phyloP scores from a whole-genome alignment of 2,888 invertebrate species.

The Parnassius smintheus region DNA sequence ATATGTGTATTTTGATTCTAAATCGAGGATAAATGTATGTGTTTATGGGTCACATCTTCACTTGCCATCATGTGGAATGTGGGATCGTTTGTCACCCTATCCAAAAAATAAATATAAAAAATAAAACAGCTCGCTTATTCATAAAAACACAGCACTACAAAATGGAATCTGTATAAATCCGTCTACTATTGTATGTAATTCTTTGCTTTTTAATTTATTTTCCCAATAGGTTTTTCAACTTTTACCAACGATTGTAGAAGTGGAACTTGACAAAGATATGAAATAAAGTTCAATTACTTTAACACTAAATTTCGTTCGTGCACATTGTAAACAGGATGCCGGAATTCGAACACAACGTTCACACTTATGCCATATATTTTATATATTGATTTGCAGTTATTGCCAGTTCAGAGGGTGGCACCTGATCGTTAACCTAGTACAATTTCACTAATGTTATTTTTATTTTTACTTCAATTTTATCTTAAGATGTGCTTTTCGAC shows the following conservation, averaged over 20 bases:
- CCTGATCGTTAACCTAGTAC: conserved; percentile 29
- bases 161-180: too few relatives aligned
- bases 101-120: too few relatives aligned
- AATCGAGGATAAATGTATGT: too few relatives aligned
- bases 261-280: conserved; percentile 8
- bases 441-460: conserved; percentile 12
- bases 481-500: conserved; percentile 10
- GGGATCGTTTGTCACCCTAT: too few relatives aligned
- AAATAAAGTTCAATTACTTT: conserved; percentile 17
- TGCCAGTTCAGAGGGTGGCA: conserved; percentile 11
- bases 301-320: conserved; percentile 14
- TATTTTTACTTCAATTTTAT: conserved; percentile 20
- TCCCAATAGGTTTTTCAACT: too few relatives aligned
- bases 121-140: too few relatives aligned
- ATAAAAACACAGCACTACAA: too few relatives aligned
- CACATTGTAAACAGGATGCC: conserved; percentile 22
- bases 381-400: conserved; percentile 34
- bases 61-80: too few relatives aligned
- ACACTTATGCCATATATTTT: conserved; percentile 24
- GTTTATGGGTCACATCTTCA: too few relatives aligned
- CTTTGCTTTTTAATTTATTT: too few relatives aligned
- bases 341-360: conserved; percentile 18
- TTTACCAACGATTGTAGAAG: background rate
- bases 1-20: too few relatives aligned
- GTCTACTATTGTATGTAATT: too few relatives aligned